Base-by-base conservation (phyloP, 1,140 invertebrate genomes). In the Pararge aegeria region DNA sequence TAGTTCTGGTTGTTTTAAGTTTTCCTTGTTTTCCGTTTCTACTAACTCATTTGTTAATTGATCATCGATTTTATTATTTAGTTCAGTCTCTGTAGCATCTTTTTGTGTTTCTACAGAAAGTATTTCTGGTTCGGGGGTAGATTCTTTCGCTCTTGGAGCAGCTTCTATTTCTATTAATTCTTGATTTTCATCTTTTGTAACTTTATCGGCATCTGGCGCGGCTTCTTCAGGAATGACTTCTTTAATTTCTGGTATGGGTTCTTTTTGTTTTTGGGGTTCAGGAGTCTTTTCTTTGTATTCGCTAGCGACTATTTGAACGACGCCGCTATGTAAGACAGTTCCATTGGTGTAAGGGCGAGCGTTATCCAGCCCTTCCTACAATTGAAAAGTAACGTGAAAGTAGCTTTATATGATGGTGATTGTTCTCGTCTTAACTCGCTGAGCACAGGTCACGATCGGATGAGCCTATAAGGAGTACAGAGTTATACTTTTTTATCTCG, bases 311-410 rank as follows among this genome's bases (percentile, higher is more conserved):
- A 89, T 89, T 37, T 85, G 81, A 20, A 84, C 80, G 29, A 80
- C 80, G 40, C 83, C 80, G 55, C 62, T 74, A 55, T 81, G 83
- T 60, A 80, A 57, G 9, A 90, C 73, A 38, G 83, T 83, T 46
- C 89, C 89, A 63, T 90, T 90, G 18, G 89, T 88, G 50, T 89
- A 86, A 6, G 84, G 83, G 50, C 82, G 85, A 74, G 83, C 62
- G 46, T 77, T 83, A 75, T 89, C 87, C 78, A 84, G 83, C 62
- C 64, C 73, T 55, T 89, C 86, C 86, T 89, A 73, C 0, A 85
- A 81, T 58, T n/a, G 16, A 37, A 52, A 48, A 7, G 4, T 7
- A 20, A 37, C 10, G 37, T 37, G 29, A 46, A 16, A 3, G 13
- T 38, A n/a, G n/a, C 1, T 38, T 1, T 38, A 5, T 27, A 27